phyloP scores from a whole-genome alignment of 2,797 vertebrate genomes.

The Valencia hispanica region DNA sequence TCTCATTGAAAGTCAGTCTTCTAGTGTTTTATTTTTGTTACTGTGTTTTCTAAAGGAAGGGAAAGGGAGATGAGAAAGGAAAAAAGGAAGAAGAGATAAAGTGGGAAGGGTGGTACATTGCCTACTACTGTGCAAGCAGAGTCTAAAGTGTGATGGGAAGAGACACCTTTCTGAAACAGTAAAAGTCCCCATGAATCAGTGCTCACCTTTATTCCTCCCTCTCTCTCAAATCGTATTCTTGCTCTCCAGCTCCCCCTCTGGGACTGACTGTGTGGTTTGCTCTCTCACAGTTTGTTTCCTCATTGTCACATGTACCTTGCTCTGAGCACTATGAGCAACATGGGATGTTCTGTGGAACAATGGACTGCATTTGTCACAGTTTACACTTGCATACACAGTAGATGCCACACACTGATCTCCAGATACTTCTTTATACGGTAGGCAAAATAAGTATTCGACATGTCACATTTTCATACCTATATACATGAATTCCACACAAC shows the following conservation, averaged over 20 bases:
- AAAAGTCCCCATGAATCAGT: conserved; percentile 72
- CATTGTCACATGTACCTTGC: conserved; percentile 55
- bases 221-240: conserved; percentile 34
- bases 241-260: conserved; percentile 38
- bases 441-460: not conserved
- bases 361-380: conserved; percentile 62
- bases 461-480: not conserved
- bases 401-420: conserved; percentile 48
- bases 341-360: conserved; percentile 29
- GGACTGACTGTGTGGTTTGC: conserved; percentile 44
- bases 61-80: conserved; percentile 19
- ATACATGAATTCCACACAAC: not conserved
- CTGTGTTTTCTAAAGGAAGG: conserved; percentile 16
- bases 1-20: conserved; percentile 41
- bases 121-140: conserved; percentile 51
- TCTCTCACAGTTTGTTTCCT: conserved; percentile 41
- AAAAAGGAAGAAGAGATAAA: conserved; percentile 31
- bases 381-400: conserved; percentile 48
- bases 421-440: conserved; percentile 5
- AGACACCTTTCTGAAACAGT: conserved; percentile 75
- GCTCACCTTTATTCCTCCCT: conserved; percentile 20
- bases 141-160: conserved; percentile 68
- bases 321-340: conserved; percentile 30
- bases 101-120: conserved; percentile 37
- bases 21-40: conserved; percentile 16